Evolutionary conservation across 2,888 invertebrate genomes (phyloP).

Genomic region (Papilio protenor): DNA sequence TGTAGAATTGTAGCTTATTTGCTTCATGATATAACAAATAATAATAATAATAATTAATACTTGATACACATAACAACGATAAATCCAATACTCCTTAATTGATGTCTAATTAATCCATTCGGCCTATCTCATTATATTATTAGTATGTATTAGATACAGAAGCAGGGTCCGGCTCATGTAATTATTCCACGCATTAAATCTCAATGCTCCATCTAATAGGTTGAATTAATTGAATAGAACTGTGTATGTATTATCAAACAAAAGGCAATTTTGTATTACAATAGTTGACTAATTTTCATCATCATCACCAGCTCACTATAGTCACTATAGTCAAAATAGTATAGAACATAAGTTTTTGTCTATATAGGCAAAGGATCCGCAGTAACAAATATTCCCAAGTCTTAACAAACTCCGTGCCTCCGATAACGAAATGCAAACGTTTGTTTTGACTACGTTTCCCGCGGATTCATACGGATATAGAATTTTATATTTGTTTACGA

Average conservation of each 20-base stretch:
- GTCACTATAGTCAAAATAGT: too few relatives aligned
- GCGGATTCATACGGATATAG: too few relatives aligned
- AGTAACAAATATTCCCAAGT: too few relatives aligned
- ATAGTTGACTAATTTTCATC: background rate
- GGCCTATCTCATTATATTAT: constrained; percentile 21
- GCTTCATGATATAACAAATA: background rate
- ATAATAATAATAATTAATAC: background rate
- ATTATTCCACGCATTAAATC: constrained; percentile 36
- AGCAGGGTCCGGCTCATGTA: background rate
- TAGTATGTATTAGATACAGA: constrained; percentile 30
- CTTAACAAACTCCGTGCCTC: too few relatives aligned
- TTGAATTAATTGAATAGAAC: constrained; percentile 17
- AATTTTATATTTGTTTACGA: too few relatives aligned
- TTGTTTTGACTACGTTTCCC: too few relatives aligned
- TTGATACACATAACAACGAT: background rate
- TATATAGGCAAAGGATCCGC: too few relatives aligned
- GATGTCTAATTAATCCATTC: constrained; percentile 14
- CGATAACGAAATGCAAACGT: too few relatives aligned
- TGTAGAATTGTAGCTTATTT: too few relatives aligned
- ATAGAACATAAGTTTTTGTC: too few relatives aligned
- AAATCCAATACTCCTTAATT: background rate
- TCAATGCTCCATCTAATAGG: constrained; percentile 10
- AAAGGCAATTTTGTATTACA: background rate
- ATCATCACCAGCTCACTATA: too few relatives aligned
- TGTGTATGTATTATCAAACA: background rate